phyloP scores from a whole-genome alignment of 2,113 vertebrate species.

The Lamprotornis superbus region DNA sequence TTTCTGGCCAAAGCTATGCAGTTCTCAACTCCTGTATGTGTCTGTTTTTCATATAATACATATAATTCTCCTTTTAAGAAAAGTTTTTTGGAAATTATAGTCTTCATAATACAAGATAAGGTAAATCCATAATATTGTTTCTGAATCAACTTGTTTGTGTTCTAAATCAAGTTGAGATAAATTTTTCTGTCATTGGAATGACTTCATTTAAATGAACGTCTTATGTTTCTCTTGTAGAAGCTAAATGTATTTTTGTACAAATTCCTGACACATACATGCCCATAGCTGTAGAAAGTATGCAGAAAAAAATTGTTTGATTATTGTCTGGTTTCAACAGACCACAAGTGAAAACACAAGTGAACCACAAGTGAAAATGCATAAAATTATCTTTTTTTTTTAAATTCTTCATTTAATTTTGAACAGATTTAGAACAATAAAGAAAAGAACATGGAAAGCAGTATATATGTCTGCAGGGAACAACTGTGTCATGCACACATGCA shows the following conservation, averaged over 20 bases:
- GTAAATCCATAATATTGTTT: background rate
- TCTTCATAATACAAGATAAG: background rate
- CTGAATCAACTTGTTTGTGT: background rate
- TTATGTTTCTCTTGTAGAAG: background rate
- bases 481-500: background rate
- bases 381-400: background rate
- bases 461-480: background rate
- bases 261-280: background rate
- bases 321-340: background rate
- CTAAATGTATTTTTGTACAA: background rate
- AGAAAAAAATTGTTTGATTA: background rate
- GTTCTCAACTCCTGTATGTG: background rate
- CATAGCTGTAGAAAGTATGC: background rate
- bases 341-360: background rate
- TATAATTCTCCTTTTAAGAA: background rate
- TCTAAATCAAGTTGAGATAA: background rate
- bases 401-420: background rate
- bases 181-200: background rate
- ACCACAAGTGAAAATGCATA: background rate
- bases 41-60: background rate
- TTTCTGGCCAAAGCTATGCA: background rate
- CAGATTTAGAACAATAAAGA: background rate
- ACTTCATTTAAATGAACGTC: background rate
- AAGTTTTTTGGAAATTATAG: background rate
- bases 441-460: background rate